Evolutionary conservation across 2,113 vertebrate species (phyloP).

Genomic region (Ceratotherium simum): DNA sequence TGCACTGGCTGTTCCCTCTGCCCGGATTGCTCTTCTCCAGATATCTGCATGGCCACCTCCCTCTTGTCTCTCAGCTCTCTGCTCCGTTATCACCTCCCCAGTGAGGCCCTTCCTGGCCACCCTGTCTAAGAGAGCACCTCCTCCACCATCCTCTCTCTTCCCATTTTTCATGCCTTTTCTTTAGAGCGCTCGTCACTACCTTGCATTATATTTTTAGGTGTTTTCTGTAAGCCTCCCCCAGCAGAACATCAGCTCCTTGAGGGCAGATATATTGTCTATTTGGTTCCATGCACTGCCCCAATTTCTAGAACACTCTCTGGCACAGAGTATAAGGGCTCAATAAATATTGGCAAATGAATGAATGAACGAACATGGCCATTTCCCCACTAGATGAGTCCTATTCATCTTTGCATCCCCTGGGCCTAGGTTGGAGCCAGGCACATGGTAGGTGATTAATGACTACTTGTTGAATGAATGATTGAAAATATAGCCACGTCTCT

Average conservation of each 20-base stretch:
- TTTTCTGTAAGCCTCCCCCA: background rate
- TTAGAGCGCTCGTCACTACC: background rate
- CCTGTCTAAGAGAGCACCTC: background rate
- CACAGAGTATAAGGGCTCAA: background rate
- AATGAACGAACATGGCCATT: background rate
- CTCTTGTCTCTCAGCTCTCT: background rate
- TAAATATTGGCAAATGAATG: background rate
- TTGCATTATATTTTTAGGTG: background rate
- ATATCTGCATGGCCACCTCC: background rate
- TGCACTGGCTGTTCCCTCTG: background rate
- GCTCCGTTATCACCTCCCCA: background rate
- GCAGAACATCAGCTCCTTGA: background rate
- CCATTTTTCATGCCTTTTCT: background rate
- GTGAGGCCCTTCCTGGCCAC: background rate
- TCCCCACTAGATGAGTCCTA: background rate
- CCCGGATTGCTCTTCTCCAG: background rate
- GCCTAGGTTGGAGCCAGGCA: background rate
- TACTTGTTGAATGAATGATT: background rate
- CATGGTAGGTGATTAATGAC: background rate
- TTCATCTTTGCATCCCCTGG: background rate
- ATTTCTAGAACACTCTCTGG: background rate
- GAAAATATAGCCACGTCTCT: background rate
- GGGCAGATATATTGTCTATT: background rate
- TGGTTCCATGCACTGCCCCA: background rate
- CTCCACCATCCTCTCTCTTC: background rate